Base-by-base conservation (phyloP, 2,113 vertebrate genomes). In the Stegastes partitus region DNA sequence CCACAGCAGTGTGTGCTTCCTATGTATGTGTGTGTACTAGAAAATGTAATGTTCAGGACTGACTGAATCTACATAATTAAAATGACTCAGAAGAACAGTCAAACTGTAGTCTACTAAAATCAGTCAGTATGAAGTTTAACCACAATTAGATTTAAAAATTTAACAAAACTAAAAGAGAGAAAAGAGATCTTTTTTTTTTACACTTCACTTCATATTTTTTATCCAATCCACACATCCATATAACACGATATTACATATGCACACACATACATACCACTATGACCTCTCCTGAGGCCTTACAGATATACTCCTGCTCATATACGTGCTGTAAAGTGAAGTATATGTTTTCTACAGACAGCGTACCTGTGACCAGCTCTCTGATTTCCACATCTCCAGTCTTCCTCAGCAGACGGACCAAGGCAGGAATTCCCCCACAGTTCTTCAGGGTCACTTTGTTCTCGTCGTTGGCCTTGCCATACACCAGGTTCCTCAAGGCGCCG, bases 391-490 rank as follows among this genome's bases (percentile, higher is more conserved):
- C 98, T 6, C 95, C 95, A 2, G 97, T 96, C 91, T 99, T 99
- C 74, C 98, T 96, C 55, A 99, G 96, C 69, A 99, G 92, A 37
- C 98, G 96, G 69, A 99, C 98, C 87, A 99, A 93, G 0, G 97
- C 97, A 12, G 98, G 98, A 90, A 99, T 99, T 42, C 98, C 98
- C 0, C 97, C 97, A 34, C 97, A 99, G 94, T 99, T 99, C 90
- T 99, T 99, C 91, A 99, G 94, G 74, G 98, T 95, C 23, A 99
- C 96, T 93, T 99, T 99, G 94, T 99, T 99, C 85, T 99, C 98
- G 14, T 99, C 98, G 0, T 99, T 99, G 87, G 97, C 97, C 47
- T 99, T 99, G 70, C 98, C 98, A 2, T 99, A 99, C 0, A 99
- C 98, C 89, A 99, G 91, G 86, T 99, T 99, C 76, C 98, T 96